Base-by-base conservation (phyloP, 2,888 invertebrate species). In the Pachycephus smyrnensis region DNA sequence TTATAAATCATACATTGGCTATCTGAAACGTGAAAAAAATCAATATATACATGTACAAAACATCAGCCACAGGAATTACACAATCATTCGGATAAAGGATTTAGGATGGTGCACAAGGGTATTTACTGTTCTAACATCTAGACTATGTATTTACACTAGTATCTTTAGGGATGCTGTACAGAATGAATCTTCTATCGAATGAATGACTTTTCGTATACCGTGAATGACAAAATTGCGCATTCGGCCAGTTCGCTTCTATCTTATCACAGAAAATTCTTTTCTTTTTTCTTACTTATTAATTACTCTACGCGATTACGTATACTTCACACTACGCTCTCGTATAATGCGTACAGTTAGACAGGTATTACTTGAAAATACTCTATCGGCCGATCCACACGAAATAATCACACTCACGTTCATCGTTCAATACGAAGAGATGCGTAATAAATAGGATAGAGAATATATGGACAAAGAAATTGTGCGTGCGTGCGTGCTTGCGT, bases 11-110 rank as follows among this genome's bases (percentile, higher is more conserved):
- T 86, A 88, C 81, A 86, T 85, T 84, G 85, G 84, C 81, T 81
- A 86, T 88, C 88, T 89, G 87, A 87, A 89, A 89, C 80, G 85
- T 87, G 85, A 87, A 88, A 87, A 85, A 80, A 82, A 87, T 84
- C 80, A 80, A 80, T 75, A 80, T 73, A 30, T 12, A 40, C 33
- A 77, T 68, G 31, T 80, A 82, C 69, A 75, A 55, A 55, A 55
- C 23, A 55, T 23, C 23, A 23, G 55, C 55, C 55, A 23, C 55
- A 23, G 55, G 23, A 55, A 55, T 55, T 55, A 55, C 23, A 55
- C 55, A 55, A 55, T 23, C 55, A 55, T 55, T 23, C 23, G 9
- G 55, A 55, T 55, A 23, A 55, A 23, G 55, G 55, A 55, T 55
- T 23, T 55, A 55, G 55, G 55, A 55, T 55, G 55, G 6, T 55